Evolutionary conservation across 2,113 vertebrate species (phyloP), one percentile per base, ranked within the genome.

Genomic region (Budorcas taxicolor): DNA sequence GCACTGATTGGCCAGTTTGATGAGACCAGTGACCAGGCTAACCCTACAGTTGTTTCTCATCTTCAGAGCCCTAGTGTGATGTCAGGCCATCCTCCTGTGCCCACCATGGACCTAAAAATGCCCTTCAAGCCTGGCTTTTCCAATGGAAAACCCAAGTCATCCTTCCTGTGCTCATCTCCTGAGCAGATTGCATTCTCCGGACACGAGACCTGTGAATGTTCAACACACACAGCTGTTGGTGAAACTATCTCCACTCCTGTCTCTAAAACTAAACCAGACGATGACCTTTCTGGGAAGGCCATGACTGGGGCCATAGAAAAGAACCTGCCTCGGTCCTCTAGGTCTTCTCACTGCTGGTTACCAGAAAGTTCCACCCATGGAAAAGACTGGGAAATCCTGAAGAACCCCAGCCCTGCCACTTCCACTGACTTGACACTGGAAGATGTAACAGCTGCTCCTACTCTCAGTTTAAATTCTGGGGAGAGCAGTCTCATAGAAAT

Each of bases 1-100:
- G 99, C 99, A 55, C 96, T 99, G 86, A 99, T 99, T 23, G 98
- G 99, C 87, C 99, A 99, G 89, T 98, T 99, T 86, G 99, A 99
- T 78, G 98, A 92, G 93, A 98, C 99, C 33, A 85, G 45, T 62
- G 98, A 99, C 52, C 98, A 98, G 97, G 98, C 80, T 13, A 76
- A 96, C 55, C 96, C 98, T 87, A 64, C 97, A 0, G 3, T 31
- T 2, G 95, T 74, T 88, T 98, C 98, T 7, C 97, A 92, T 94
- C 95, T 94, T 89, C 97, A 29, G 0, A 31, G 95, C 21, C 6
- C 88, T 10, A 87, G 82, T 95, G 8, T 80, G 36, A 62, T 17
- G 7, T 74, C 96, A n/a, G 57, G 85, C 2, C 94, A 62, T n/a
- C 88, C 95, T 33, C 93, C 93, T 0, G 0, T 91, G 6, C 80